Conservation (phyloP, 2,113 vertebrate genomes). For the Centrocercus urophasianus region DNA sequence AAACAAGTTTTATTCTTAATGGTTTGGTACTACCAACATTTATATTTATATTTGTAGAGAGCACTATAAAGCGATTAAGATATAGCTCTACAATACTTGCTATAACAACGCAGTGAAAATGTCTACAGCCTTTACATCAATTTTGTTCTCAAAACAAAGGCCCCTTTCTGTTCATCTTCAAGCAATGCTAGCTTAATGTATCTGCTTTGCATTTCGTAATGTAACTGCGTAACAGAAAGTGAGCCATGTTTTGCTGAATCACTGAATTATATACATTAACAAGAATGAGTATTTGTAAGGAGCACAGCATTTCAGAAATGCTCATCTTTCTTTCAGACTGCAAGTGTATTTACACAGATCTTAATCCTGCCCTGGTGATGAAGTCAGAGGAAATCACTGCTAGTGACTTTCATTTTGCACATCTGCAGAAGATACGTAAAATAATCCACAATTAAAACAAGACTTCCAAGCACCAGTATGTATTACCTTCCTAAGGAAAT, state of each 20-base stretch:
- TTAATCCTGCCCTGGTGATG: neutral
- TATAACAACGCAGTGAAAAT: conserved; percentile 59
- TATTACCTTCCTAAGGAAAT: neutral
- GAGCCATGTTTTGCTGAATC: neutral
- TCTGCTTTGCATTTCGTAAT: conserved; percentile 23
- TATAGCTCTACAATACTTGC: conserved; percentile 69
- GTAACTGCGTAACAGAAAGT: conserved; percentile 9
- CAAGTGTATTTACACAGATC: neutral
- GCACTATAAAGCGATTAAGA: conserved; percentile 80
- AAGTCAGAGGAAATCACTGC: neutral
- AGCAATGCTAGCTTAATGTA: conserved; percentile 1
- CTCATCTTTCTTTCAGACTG: neutral
- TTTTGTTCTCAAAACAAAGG: conserved; percentile 61
- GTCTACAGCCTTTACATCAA: conserved; percentile 25
- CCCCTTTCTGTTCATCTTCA: conserved; percentile 26
- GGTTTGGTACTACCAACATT: conserved; percentile 86
- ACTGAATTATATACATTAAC: neutral
- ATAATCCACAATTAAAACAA: neutral
- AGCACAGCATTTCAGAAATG: neutral
- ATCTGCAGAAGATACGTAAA: neutral
- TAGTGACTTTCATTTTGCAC: neutral
- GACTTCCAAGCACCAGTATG: neutral
- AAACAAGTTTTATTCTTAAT: conserved; percentile 90
- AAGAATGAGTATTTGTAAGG: neutral
- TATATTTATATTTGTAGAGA: conserved; percentile 82